Evolutionary conservation across 64 coral and sea anemone genomes (phyloP).

Genomic region (Montipora sp.): DNA sequence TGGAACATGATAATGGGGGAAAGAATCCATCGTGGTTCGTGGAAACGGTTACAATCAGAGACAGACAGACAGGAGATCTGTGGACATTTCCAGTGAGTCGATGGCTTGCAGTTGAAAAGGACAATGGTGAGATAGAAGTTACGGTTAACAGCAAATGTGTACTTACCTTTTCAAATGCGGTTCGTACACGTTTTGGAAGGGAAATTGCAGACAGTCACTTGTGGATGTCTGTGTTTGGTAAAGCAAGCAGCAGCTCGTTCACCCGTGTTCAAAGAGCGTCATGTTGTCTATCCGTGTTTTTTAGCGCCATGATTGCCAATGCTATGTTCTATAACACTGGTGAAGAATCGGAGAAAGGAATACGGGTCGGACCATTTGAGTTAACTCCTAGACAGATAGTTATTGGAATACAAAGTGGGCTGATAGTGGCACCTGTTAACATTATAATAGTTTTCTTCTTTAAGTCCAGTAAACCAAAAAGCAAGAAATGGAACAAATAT

Average conservation of each 20-base stretch:
- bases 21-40: constrained; percentile 64
- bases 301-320: constrained; percentile 54
- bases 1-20: constrained; percentile 70
- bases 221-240: constrained; percentile 58
- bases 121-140: constrained; percentile 53
- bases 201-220: constrained; percentile 28
- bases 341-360: constrained; percentile 4
- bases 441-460: constrained; percentile 8
- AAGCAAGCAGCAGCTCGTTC: constrained; percentile 33
- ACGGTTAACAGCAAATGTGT: not conserved
- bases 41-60: constrained; percentile 13
- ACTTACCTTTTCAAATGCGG: not conserved
- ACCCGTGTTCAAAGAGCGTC: constrained; percentile 61
- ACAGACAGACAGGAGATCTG: constrained; percentile 20
- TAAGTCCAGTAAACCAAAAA: constrained; percentile 11
- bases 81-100: constrained; percentile 37
- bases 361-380: constrained; percentile 29
- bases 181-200: not conserved
- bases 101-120: constrained; percentile 71
- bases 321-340: constrained; percentile 62
- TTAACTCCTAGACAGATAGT: constrained; percentile 14
- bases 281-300: constrained; percentile 48
- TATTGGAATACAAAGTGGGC: constrained; percentile 19
- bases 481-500: not conserved
- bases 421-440: constrained; percentile 20